Base-by-base conservation (phyloP, 2,888 invertebrate genomes). In the Thymelicus lineola region DNA sequence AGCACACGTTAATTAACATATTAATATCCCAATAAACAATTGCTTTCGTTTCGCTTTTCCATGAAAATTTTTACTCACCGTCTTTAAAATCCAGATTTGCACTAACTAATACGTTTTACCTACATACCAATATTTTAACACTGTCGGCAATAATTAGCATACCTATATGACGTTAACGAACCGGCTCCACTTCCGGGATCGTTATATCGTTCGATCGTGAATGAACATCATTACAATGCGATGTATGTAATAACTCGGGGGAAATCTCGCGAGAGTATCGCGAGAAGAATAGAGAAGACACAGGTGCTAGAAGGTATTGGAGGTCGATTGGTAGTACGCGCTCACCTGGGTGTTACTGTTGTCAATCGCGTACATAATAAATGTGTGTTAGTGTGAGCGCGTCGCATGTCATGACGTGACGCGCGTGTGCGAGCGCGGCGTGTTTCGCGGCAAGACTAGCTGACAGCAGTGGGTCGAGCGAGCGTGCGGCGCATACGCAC, bases 121-220 rank as follows among this genome's bases (percentile, higher is more conserved):
- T 79, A 79, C 70, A 71, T 76, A 79, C 78, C 79, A 82, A 81
- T 80, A 81, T 86, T 86, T 80, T 83, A 86, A 77, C 86, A 86
- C 86, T 83, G 85, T 85, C 84, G 83, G 85, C 82, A 81, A 78
- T 84, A 88, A 91, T 91, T 90, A 90, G 86, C 90, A 91, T 91
- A 89, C 83, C 84, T 82, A 87, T 79, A 87, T 87, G 89, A 90
- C 89, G 90, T 87, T 88, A 86, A 87, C 77, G 84, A 91, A 92
- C 91, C 89, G 89, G 91, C 90, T 88, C 80, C 82, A 90, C 91
- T 93, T 93, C 93, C 93, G 93, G 92, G 93, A 88, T 88, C 86
- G 86, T 86, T 89, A 89, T 81, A 87, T 88, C 84, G 86, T 82
- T 80, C 77, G 84, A 83, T 83, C 81, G 86, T 89, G 87, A 91